A percentile compares a stretch with the other conserved stretches of the same genome.
Evolutionary conservation across 2,888 invertebrate genomes (phyloP).

Genomic region (Dysmachus trigonus): DNA sequence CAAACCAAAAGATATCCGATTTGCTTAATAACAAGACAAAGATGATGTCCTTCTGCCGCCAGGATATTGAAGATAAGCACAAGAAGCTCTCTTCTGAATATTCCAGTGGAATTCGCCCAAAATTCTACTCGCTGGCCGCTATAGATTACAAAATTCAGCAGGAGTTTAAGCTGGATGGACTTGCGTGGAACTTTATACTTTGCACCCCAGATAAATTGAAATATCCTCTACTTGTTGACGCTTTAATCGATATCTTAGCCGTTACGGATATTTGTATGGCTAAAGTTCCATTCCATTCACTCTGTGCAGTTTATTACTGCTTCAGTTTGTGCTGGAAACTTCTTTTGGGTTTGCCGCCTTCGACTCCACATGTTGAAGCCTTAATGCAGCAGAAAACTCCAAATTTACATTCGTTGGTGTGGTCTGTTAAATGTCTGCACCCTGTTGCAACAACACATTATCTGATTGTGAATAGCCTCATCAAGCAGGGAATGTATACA

Average conservation of each 20-base stretch:
- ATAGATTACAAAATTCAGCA: slow-evolving; percentile 74
- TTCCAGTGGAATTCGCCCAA: slow-evolving; percentile 74
- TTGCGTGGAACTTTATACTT: slow-evolving; percentile 93
- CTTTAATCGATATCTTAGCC: slow-evolving; percentile 82
- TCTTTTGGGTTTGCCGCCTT: slow-evolving; percentile 87
- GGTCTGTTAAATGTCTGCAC: slow-evolving; percentile 87
- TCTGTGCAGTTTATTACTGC: slow-evolving; percentile 90
- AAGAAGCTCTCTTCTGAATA: slow-evolving; percentile 68
- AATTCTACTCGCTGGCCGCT: slow-evolving; percentile 89
- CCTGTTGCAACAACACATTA: slow-evolving; percentile 85
- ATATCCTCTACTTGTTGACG: slow-evolving; percentile 86
- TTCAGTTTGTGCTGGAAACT: slow-evolving; percentile 74
- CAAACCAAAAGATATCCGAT: slow-evolving; percentile 67
- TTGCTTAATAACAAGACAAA: slow-evolving; percentile 67
- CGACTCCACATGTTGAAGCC: slow-evolving; percentile 85
- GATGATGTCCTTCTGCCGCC: slow-evolving; percentile 74
- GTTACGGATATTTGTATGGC: slow-evolving; percentile 77
- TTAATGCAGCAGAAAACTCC: slow-evolving; percentile 76
- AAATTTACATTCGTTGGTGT: slow-evolving; percentile 84
- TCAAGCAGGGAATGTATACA: slow-evolving; percentile 89
- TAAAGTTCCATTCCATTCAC: slow-evolving; percentile 69
- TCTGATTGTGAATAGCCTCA: slow-evolving; percentile 86
- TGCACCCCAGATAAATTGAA: slow-evolving; percentile 91
- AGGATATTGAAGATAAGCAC: slow-evolving; percentile 80
- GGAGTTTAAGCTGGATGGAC: slow-evolving; percentile 89